These are phyloP conservation scores for Hiodon alosoides DNA, from an alignment of 2,113 vertebrate genomes.

Conservation along the genomic window DNA sequence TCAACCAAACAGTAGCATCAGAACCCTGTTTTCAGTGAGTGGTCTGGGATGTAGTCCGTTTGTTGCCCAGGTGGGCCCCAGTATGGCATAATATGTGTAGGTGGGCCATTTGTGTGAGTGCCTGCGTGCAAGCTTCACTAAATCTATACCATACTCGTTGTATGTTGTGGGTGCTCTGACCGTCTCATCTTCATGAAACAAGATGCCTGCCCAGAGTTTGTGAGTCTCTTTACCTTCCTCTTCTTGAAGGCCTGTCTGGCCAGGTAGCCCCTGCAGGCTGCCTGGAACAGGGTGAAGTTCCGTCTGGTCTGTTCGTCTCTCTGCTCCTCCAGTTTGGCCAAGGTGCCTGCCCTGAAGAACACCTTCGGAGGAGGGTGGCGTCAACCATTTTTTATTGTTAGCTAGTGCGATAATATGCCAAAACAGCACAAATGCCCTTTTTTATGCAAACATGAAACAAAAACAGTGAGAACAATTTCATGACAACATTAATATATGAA, in stretches of 20 bases:
- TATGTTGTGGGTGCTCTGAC: no score
- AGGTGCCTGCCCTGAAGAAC: slow-evolving; percentile 86
- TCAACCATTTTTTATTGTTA: no score
- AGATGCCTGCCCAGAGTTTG: neutral
- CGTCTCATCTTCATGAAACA: neutral
- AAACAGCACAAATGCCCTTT: no score
- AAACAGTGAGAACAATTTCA: no score
- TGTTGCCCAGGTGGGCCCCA: no score
- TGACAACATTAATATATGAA: no score
- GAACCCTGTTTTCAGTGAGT: no score
- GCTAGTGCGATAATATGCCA: no score
- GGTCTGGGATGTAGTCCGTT: no score
- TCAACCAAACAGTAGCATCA: no score
- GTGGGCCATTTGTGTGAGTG: neutral
- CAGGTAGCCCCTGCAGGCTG: slow-evolving; percentile 82
- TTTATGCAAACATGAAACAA: no score
- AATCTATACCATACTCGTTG: no score
- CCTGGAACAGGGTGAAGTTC: slow-evolving; percentile 88
- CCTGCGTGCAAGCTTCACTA: neutral
- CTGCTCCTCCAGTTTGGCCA: slow-evolving; percentile 88
- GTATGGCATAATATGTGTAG: neutral
- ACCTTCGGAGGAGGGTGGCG: slow-evolving; percentile 60
- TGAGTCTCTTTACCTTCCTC: slow-evolving; percentile 75
- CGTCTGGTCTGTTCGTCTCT: slow-evolving; percentile 85
- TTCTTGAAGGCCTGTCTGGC: slow-evolving; percentile 93